Base-by-base conservation (phyloP, 2,797 vertebrate species). In the Champsocephalus esox region DNA sequence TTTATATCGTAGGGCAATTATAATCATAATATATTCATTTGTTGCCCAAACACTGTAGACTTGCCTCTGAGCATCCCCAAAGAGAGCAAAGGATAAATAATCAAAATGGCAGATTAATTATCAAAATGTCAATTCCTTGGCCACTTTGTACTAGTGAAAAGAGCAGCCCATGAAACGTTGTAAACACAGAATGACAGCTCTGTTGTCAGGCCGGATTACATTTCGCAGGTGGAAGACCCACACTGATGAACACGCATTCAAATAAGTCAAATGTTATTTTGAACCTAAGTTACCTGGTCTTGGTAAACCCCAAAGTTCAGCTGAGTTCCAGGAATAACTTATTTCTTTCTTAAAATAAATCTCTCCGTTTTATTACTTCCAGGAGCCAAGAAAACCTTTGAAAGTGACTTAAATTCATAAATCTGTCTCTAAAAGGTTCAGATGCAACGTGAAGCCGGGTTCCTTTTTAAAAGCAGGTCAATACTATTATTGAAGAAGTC, bases 101-200 rank as follows among this genome's bases (percentile, higher is more conserved):
- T 49, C 17, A 49, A 49, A 49, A 49, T 49, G 45, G 55, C 82
- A 87, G 89, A 92, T 93, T 93, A 90, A 93, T 92, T 87, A 93
- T 88, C 84, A 89, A 88, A 92, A 89, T 85, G 86, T 68, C 73
- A 82, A 75, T 84, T 81, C 9, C 8, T 38, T 38, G 34, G 34
- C 34, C 5, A 34, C 34, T 38, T 38, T 38, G 34, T 38, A 38
- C 7, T 10, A 75, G 60, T 61, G 71, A 76, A 88, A 80, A 91
- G 85, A 92, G 90, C 87, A 85, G 84, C 81, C 55, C 34, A 38
- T 38, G 28, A 28, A 28, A 28, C 28, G 4, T 28, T 28, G 34
- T 38, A 38, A 38, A 38, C 34, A 38, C 34, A 38, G 34, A 38
- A 38, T 38, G 34, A 38, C 34, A 6, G 34, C 34, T 38, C 34